Conservation (phyloP, 2,888 invertebrate species). For the Mesorhabditis belari region DNA sequence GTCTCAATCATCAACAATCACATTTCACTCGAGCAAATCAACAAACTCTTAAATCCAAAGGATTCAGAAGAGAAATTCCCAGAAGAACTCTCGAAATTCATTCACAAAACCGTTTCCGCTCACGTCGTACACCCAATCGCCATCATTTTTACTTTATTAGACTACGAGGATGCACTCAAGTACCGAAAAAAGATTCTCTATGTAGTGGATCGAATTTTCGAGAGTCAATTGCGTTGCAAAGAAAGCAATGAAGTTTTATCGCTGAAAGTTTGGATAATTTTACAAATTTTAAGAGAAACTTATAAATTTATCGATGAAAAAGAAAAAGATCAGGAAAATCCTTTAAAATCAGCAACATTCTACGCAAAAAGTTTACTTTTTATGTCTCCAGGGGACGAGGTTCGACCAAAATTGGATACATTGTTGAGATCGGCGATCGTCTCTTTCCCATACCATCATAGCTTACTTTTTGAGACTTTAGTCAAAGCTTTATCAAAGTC, state of each 20-base stretch:
- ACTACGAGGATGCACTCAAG: constrained; percentile 67
- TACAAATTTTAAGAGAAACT: constrained; percentile 39
- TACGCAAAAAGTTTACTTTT: constrained; percentile 17
- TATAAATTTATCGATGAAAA: constrained; percentile 36
- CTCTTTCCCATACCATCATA: constrained; percentile 83
- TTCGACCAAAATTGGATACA: constrained; percentile 62
- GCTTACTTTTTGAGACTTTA: constrained; percentile 75
- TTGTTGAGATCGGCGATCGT: constrained; percentile 78
- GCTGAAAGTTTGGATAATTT: constrained; percentile 50
- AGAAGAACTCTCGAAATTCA: constrained; percentile 36
- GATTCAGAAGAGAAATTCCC: constrained; percentile 31
- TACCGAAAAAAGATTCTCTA: constrained; percentile 68
- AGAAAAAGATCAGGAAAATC: constrained; percentile 11
- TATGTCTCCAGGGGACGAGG: constrained; percentile 54
- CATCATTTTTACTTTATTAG: constrained; percentile 62
- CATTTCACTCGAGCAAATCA: constrained; percentile 66
- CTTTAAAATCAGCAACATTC: constrained; percentile 12
- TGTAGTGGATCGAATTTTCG: constrained; percentile 75
- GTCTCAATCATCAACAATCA: constrained; percentile 91
- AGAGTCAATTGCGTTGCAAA: constrained; percentile 74
- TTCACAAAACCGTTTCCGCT: constrained; percentile 42
- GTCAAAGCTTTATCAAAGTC: constrained; percentile 40
- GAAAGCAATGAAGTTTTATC: constrained; percentile 71
- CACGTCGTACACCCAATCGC: constrained; percentile 49
- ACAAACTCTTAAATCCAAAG: constrained; percentile 40